Evolutionary conservation across 2,113 vertebrate species (phyloP), one percentile per base, ranked within the genome.

Genomic region (Uria aalge): DNA sequence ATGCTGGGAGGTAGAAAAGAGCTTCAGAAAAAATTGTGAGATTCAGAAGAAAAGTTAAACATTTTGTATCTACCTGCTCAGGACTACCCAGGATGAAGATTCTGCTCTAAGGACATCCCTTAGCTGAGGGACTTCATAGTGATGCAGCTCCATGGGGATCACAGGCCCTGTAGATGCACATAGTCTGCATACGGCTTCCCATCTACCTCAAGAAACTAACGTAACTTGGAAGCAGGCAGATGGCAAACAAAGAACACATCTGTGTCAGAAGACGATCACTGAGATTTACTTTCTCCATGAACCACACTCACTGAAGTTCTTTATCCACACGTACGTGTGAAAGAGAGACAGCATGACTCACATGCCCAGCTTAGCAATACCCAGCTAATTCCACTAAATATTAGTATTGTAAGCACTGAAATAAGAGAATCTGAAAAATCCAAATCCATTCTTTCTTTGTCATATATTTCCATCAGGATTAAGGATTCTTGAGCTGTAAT

Each of bases 351-450:
- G 45, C 56, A 55, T 43, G n/a, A 85, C 59, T 88, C 53, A 62
- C 50, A 23, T 11, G 17, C 57, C 90, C 53, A 43, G 36, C 38
- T 85, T 79, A 66, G 53, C 55, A 88, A 48, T 29, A 78, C 12
- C 20, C 30, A 50, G 50, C 22, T 47, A 88, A 85, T 79, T 83
- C 41, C 50, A 52, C 50, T 69, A 85, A 66, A 73, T 66, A 88
- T 79, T 64, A 92, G 45, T 59, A 83, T 26, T 80, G 50, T 26
- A 41, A 66, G 38, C 29, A 82, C 5, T 60, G 74, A 88, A 93
- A 92, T 57, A 20, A 78, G 40, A 90, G 60, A 95, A 68, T 50
- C 45, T 93, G 87, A 85, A 90, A 91, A 91, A 76, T 59, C 5
- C 15, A 76, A 53, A 56, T n/a, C 41, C 38, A 69, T 73, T 47